Evolutionary conservation across 2,113 vertebrate genomes (phyloP).

Genomic region (Pimephales promelas): DNA sequence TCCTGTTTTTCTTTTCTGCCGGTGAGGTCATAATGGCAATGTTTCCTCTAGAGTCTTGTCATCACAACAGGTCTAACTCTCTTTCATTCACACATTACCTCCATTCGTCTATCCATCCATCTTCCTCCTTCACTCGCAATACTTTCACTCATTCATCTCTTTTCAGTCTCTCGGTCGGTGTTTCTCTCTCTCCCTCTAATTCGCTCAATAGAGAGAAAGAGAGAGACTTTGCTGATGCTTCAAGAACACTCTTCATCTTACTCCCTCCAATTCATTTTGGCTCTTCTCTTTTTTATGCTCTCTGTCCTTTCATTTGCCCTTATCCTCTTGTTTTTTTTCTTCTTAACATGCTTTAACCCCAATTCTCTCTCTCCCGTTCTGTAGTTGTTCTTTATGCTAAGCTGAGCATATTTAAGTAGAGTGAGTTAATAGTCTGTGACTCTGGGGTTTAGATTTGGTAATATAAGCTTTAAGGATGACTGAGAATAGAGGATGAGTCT

Average conservation of each 20-base stretch:
- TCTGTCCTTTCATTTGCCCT: constrained; percentile 21
- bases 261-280: constrained; percentile 18
- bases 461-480: constrained; percentile 28
- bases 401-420: constrained; percentile 40
- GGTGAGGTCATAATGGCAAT: constrained; percentile 28
- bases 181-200: neutral
- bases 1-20: constrained; percentile 23
- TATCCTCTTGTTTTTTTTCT: neutral
- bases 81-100: constrained; percentile 38
- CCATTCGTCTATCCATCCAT: constrained; percentile 24
- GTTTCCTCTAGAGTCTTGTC: constrained; percentile 26
- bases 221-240: constrained; percentile 64
- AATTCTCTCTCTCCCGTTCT: neutral
- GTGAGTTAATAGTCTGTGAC: constrained; percentile 47
- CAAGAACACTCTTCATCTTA: constrained; percentile 55
- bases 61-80: constrained; percentile 17
- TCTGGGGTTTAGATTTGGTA: constrained; percentile 42
- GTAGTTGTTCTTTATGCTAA: constrained; percentile 41
- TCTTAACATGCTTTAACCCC: constrained; percentile 15
- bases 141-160: constrained; percentile 33
- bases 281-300: constrained; percentile 1
- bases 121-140: constrained; percentile 37
- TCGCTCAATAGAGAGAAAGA: neutral
- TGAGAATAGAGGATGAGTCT: constrained; percentile 40
- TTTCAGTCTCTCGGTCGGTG: constrained; percentile 22